These are phyloP conservation scores for Aphidius gifuensis DNA, from an alignment of 1,140 invertebrate species.

Conservation along the genomic window DNA sequence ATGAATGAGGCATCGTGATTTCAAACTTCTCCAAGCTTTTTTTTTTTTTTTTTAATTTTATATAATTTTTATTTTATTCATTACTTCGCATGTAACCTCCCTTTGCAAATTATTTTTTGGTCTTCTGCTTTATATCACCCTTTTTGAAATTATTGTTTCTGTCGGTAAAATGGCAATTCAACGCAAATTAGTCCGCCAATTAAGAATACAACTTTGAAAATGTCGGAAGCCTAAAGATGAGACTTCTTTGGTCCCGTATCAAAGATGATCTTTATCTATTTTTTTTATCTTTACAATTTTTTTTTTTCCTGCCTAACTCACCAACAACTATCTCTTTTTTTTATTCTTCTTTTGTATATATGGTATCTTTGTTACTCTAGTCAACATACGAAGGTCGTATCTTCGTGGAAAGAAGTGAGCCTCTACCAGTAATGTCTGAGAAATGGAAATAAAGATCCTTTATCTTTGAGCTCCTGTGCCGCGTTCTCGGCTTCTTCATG, in stretches of 20 bases:
- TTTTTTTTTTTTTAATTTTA: background rate
- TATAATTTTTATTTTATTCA: background rate
- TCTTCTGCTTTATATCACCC: background rate
- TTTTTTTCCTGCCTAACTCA: background rate
- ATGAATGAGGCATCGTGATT: conserved; percentile 2
- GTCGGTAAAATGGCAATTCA: conserved; percentile 8
- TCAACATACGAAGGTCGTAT: conserved; percentile 1
- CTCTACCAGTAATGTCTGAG: conserved; percentile 21
- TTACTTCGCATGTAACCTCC: background rate
- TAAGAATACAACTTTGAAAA: conserved; percentile 18
- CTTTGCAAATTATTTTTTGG: background rate
- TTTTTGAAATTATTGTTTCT: conserved; percentile 18
- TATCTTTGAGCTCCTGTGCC: conserved; percentile 29
- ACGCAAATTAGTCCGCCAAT: conserved; percentile 27
- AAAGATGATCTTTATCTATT: conserved; percentile 30
- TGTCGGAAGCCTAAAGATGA: conserved; percentile 10
- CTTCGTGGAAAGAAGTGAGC: conserved; percentile 22
- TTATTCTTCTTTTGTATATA: background rate
- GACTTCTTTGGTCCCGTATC: conserved; percentile 15
- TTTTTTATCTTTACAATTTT: conserved; percentile 4
- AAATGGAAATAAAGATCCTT: conserved; percentile 37
- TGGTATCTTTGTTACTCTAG: too few relatives aligned
- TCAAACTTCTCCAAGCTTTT: background rate
- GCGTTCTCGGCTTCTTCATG: conserved; percentile 21
- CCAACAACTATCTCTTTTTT: conserved; percentile 4